phyloP scores from a whole-genome alignment of 2,113 vertebrate genomes.

The Bubo scandiacus region DNA sequence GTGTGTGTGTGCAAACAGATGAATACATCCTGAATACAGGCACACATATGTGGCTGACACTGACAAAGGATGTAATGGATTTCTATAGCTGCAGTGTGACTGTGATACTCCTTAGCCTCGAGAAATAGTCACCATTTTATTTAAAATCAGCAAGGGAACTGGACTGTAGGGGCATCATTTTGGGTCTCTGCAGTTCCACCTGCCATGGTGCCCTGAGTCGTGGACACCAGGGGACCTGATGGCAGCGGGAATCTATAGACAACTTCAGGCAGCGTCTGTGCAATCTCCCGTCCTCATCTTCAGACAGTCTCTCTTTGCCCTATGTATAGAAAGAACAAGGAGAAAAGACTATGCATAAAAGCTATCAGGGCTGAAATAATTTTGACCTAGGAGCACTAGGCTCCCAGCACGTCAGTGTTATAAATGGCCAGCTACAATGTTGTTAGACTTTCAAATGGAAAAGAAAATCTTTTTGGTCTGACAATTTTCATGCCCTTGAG shows the following conservation, averaged over 20 bases:
- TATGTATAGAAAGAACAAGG: background rate
- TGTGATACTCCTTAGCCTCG: background rate
- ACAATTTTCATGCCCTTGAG: background rate
- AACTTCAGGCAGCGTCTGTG: background rate
- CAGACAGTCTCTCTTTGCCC: background rate
- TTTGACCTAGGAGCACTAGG: background rate
- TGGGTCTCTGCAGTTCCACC: accelerated
- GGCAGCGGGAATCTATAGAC: accelerated
- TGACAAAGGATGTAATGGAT: background rate
- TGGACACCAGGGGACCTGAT: no score
- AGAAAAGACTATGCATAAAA: background rate
- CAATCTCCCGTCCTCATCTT: background rate
- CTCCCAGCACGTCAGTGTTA: background rate
- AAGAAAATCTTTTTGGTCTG: background rate
- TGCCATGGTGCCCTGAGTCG: accelerated
- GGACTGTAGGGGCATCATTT: background rate
- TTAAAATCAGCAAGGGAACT: background rate
- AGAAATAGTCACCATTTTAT: background rate
- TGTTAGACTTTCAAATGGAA: background rate
- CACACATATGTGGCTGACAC: accelerated
- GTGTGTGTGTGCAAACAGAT: no score
- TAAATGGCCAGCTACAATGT: background rate
- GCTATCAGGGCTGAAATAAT: background rate
- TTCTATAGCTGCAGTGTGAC: background rate
- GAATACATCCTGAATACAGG: background rate